These are phyloP conservation scores for Wiebesia pumilae DNA, from an alignment of 1,140 invertebrate genomes.

Conservation along the genomic window DNA sequence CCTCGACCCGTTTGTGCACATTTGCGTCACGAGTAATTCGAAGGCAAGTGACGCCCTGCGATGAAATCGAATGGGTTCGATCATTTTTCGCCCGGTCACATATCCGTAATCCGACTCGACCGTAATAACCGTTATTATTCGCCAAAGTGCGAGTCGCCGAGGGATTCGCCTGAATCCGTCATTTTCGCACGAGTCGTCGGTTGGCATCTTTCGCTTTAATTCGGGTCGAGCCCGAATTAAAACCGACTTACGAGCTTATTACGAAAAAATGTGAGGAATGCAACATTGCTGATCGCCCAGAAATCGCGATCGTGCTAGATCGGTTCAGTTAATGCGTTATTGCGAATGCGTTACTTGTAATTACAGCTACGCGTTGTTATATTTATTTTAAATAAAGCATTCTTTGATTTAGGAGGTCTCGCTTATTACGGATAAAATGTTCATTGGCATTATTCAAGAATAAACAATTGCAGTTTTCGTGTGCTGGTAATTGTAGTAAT, in stretches of 20 bases:
- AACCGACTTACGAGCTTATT: background rate
- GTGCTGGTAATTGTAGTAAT: too few relatives aligned
- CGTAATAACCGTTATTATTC: conserved; percentile 13
- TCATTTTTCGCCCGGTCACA: conserved; percentile 8
- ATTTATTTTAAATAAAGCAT: too few relatives aligned
- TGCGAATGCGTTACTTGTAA: too few relatives aligned
- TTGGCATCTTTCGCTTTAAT: background rate
- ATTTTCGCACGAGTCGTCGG: background rate
- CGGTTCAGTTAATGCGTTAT: too few relatives aligned
- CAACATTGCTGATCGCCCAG: too few relatives aligned
- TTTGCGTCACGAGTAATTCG: background rate
- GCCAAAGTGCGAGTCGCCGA: background rate
- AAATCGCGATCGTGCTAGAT: too few relatives aligned
- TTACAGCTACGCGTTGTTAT: too few relatives aligned
- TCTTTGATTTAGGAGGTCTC: too few relatives aligned
- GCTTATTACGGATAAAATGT: too few relatives aligned
- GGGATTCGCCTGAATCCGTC: background rate
- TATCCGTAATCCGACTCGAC: background rate
- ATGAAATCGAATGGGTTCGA: conserved; percentile 15
- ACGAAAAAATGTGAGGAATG: background rate
- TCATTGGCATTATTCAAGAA: too few relatives aligned
- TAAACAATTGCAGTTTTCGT: too few relatives aligned
- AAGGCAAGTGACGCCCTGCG: conserved; percentile 2
- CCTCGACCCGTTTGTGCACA: background rate
- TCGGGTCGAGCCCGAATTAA: background rate